Evolutionary conservation across 2,888 invertebrate species (phyloP), one percentile per base, ranked within the genome.

Genomic region (Agrochola litura): DNA sequence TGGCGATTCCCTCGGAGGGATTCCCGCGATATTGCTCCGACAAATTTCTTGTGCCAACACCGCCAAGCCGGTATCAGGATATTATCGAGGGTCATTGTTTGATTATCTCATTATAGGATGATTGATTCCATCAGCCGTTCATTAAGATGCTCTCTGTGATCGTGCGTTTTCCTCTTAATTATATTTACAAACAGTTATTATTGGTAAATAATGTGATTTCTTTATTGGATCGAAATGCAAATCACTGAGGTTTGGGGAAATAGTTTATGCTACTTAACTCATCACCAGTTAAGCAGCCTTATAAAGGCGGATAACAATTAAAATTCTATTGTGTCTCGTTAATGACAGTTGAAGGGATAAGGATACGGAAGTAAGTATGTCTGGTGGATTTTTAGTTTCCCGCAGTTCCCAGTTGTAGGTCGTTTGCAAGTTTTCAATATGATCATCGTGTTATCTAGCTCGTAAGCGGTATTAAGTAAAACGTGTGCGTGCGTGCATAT

Each of bases 1-100:
- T 95, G 95, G 93, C 92, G 95, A 93, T 93, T 92, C 95, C 93
- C 95, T 93, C 93, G 82, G 91, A 93, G 95, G 94, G 93, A 93
- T 91, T 92, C 91, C 92, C 93, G 90, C 92, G 91, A 94, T 95
- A 95, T 95, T 94, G 94, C 91, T 90, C 87, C 92, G 92, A 92
- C 94, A 95, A 95, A 96, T 96, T 96, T 96, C 96, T 96, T 96
- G 94, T 94, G 95, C 95, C 95, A 96, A 96, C 95, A 96, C 88
- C 77, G 81, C 73, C 75, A 61, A 52, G 89, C 88, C 91, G 92
- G 91, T 93, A 93, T 93, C 92, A 89, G 86, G 92, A 94, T 95
- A 95, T 94, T 94, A 95, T 93, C 90, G 94, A 90, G 93, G 94
- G 95, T 95, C 95, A 95, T 95, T 96, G 96, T 96, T 96, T 96